phyloP scores from a whole-genome alignment of 2,113 vertebrate species.

The Daboia siamensis region DNA sequence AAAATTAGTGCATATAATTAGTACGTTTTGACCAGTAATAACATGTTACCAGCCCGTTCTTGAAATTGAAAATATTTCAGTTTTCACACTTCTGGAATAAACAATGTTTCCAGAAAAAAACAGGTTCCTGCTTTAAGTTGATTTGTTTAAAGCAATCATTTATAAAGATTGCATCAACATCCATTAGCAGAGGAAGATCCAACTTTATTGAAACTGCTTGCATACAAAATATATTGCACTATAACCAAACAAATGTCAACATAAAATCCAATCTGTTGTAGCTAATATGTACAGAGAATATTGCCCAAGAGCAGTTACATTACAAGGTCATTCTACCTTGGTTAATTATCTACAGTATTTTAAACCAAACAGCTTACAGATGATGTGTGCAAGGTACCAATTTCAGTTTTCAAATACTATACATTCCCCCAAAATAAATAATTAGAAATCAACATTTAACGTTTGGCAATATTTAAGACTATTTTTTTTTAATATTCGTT shows the following conservation, averaged over 20 bases:
- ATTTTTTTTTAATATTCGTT: conserved; percentile 68
- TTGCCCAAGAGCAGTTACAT: conserved; percentile 94
- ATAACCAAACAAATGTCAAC: conserved; percentile 99
- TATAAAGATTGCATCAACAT: conserved; percentile 77
- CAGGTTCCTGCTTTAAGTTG: conserved; percentile 43
- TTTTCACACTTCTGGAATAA: conserved; percentile 60
- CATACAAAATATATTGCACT: conserved; percentile 99
- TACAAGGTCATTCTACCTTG: conserved; percentile 95
- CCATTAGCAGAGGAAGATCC: conserved; percentile 90
- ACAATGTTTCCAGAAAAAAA: conserved; percentile 63
- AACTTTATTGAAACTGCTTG: conserved; percentile 99
- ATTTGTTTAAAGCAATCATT: conserved; percentile 77
- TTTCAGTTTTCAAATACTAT: conserved; percentile 82
- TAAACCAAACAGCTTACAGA: conserved; percentile 85
- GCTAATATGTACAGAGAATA: conserved; percentile 98
- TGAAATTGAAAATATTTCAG: conserved; percentile 52
- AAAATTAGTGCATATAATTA: conserved; percentile 64
- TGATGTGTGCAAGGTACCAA: conserved; percentile 87
- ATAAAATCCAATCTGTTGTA: conserved; percentile 94
- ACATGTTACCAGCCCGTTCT: conserved; percentile 51
- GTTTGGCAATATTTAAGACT: conserved; percentile 84
- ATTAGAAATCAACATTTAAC: conserved; percentile 85
- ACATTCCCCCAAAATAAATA: conserved; percentile 89
- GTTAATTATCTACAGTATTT: conserved; percentile 96
- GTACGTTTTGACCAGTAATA: conserved; percentile 54